These are phyloP conservation scores for Laticauda colubrina DNA, from an alignment of 2,113 vertebrate genomes.

Conservation along the genomic window DNA sequence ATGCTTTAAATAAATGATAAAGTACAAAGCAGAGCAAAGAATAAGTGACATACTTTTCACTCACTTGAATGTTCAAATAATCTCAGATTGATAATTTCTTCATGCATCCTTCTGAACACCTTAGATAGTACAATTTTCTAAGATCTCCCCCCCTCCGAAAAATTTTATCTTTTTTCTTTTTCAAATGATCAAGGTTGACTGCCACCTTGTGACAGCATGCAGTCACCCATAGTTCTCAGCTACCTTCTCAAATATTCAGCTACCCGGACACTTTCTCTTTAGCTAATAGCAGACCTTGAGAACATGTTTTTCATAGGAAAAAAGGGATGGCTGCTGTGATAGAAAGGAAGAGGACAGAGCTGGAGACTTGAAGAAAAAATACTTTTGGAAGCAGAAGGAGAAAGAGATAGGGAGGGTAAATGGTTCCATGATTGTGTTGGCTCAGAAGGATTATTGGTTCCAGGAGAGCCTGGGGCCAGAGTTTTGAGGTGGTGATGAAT, in stretches of 20 bases:
- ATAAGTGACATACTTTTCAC: neutral
- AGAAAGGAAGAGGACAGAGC: neutral
- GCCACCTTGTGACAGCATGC: neutral
- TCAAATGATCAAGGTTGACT: neutral
- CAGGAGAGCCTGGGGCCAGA: neutral
- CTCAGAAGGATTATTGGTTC: neutral
- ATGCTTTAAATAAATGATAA: slow-evolving; percentile 6
- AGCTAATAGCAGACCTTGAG: neutral
- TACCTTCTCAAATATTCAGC: neutral
- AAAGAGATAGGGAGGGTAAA: neutral
- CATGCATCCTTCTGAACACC: neutral
- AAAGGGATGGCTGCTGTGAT: neutral
- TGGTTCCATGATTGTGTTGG: neutral
- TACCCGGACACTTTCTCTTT: neutral
- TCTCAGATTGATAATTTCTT: neutral
- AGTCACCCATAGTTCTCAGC: neutral
- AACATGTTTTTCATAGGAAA: neutral
- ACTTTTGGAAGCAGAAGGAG: neutral
- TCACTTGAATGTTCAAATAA: neutral
- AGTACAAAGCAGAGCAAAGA: neutral
- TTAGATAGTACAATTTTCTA: neutral
- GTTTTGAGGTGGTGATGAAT: neutral
- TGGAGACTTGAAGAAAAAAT: neutral
- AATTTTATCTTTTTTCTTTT: neutral
- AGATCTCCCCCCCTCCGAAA: neutral